Evolutionary conservation across 2,888 invertebrate species (phyloP).

Genomic region (Catocala fraxini): DNA sequence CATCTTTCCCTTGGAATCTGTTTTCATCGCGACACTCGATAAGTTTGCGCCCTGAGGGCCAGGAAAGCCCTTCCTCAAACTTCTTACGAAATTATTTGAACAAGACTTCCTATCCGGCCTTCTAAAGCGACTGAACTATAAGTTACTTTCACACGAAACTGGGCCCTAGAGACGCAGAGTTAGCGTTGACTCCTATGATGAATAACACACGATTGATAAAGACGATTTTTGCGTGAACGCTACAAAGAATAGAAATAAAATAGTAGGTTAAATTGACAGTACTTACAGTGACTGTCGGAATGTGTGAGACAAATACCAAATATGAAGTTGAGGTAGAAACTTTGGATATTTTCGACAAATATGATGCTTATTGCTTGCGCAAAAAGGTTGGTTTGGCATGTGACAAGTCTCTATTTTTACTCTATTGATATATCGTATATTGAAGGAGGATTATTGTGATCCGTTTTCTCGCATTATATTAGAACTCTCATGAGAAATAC

Average conservation of each 20-base stretch:
- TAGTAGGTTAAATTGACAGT: conserved; percentile 46
- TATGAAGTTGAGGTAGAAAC: conserved; percentile 32
- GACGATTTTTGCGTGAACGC: conserved; percentile 57
- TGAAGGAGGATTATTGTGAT: conserved; percentile 35
- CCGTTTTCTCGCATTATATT: conserved; percentile 14
- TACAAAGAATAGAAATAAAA: conserved; percentile 49
- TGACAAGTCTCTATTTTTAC: conserved; percentile 14
- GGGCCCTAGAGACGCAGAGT: conserved; percentile 53
- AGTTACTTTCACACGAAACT: conserved; percentile 60
- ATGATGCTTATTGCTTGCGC: conserved; percentile 12
- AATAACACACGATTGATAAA: conserved; percentile 56
- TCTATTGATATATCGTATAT: conserved; percentile 46
- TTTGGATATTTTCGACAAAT: conserved; percentile 20
- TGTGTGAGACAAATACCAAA: conserved; percentile 50
- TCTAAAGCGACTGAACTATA: conserved; percentile 52
- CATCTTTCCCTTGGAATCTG: conserved; percentile 52
- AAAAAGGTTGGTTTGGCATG: conserved; percentile 11
- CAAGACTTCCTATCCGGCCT: conserved; percentile 58
- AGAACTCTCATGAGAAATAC: conserved; percentile 1
- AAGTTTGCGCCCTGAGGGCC: conserved; percentile 74
- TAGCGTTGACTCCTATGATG: conserved; percentile 50
- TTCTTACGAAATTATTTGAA: conserved; percentile 84
- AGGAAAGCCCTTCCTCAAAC: conserved; percentile 75
- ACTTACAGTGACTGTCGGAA: conserved; percentile 45
- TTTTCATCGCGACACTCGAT: conserved; percentile 65